Evolutionary conservation across 1,140 invertebrate genomes (phyloP), one percentile per base, ranked within the genome.

Genomic region (Leucophenga varia): DNA sequence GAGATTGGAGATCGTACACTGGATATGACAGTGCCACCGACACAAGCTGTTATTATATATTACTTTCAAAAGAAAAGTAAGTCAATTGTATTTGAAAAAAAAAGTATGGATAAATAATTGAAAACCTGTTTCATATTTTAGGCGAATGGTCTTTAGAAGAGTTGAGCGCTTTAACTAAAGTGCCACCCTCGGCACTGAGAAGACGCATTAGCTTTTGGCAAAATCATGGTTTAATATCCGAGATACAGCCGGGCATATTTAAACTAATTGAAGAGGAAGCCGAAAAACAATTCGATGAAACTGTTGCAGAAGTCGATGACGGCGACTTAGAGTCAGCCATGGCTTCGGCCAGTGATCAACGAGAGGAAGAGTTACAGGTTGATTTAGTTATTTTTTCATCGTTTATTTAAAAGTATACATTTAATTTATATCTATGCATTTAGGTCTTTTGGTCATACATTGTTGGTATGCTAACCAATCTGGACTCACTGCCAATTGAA

Each of bases 381-480:
- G 35, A 36, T 12, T 37, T 19, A 34, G 5, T 6, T 25, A 10
- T 25, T 25, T 34, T 35, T 43, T 39, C 19, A 47, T 13, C 20
- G 5, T 17, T 20, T 38, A 6, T 30, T 25, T 34, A 25, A 30
- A 8, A 14, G 13, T 18, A 47, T 45, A 18, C 19, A 9, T 14
- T n/a, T 37, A 30, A 8, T 48, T 22, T n/a, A 9, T n/a, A n/a
- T 22, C 22, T 16, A 16, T 47, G n/a, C n/a, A n/a, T 41, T 12
- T 9, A 73, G 70, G 90, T 93, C 8, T 94, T 94, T 63, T 97
- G 94, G 94, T 93, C 92, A 1, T 97, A 97, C 61, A 95, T 97
- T 64, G 88, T 95, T 28, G 94, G 93, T 7, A 97, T 98, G 93
- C 76, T 98, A 19, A 95, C 93, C 1, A 98, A 97, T 80, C 79